Conservation (phyloP, 2,113 vertebrate species). For the Dissostichus mawsoni region DNA sequence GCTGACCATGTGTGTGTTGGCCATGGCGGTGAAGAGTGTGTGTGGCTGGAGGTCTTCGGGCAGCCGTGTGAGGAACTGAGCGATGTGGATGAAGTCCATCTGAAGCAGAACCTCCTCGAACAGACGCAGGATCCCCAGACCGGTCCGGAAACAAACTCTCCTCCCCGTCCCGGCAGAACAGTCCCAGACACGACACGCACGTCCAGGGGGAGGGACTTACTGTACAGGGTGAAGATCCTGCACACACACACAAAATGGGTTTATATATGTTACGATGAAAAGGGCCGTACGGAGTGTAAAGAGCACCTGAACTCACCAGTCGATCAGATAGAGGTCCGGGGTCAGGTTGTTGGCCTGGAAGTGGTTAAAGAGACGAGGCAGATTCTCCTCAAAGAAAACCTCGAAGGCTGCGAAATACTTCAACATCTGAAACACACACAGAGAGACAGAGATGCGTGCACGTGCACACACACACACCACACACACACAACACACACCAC, state of each 20-base stretch:
- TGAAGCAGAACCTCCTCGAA: slow-evolving; percentile 91
- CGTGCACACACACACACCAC: too few relatives aligned
- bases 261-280: too few relatives aligned
- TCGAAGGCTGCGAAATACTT: slow-evolving; percentile 97
- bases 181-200: slow-evolving; percentile 96
- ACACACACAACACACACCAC: too few relatives aligned
- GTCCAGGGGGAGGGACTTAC: slow-evolving; percentile 94
- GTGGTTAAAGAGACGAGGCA: slow-evolving; percentile 97
- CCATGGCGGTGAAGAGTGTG: slow-evolving; percentile 90
- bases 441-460: too few relatives aligned
- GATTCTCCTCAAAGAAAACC: slow-evolving; percentile 98
- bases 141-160: slow-evolving; percentile 97
- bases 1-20: slow-evolving; percentile 91
- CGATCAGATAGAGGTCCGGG: slow-evolving; percentile 97
- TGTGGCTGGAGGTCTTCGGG: slow-evolving; percentile 87
- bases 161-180: slow-evolving; percentile 95
- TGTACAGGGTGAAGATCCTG: slow-evolving; percentile 98
- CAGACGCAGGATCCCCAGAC: slow-evolving; percentile 91
- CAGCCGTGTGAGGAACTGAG: slow-evolving; percentile 95
- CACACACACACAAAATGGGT: too few relatives aligned
- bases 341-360: slow-evolving; percentile 96
- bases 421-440: slow-evolving; percentile 88
- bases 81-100: slow-evolving; percentile 98
- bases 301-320: slow-evolving; percentile 88
- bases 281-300: not conserved